These are phyloP conservation scores for Solenopsis fugax DNA, from an alignment of 1,140 invertebrate genomes.

Conservation along the genomic window DNA sequence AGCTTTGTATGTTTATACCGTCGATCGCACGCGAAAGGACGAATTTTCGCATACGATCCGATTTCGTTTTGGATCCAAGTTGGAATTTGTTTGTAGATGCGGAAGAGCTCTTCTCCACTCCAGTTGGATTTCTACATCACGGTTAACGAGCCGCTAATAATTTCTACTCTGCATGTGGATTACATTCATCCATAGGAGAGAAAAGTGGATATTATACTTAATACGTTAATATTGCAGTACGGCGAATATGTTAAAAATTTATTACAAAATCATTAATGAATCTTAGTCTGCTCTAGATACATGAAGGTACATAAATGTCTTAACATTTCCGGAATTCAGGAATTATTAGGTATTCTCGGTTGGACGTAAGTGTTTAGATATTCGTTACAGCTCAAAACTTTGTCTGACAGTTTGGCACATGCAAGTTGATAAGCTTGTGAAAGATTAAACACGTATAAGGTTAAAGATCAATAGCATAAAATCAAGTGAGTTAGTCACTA, in stretches of 20 bases:
- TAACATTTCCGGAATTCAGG: not conserved
- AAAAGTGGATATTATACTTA: not conserved
- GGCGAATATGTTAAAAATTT: not conserved
- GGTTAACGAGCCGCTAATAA: slow-evolving; percentile 18
- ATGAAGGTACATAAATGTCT: slow-evolving; percentile 9
- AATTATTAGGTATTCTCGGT: slow-evolving; percentile 11
- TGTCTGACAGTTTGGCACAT: not conserved
- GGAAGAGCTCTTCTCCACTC: slow-evolving; percentile 5
- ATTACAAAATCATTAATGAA: not conserved
- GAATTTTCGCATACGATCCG: slow-evolving; percentile 24
- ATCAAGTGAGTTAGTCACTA: not conserved
- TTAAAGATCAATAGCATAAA: not conserved
- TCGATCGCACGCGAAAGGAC: slow-evolving; percentile 34
- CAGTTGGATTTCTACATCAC: not conserved
- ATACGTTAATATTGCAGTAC: not conserved
- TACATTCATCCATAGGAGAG: not conserved
- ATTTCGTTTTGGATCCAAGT: not conserved
- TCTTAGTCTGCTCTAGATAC: not conserved
- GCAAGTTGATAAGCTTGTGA: not conserved
- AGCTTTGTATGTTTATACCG: slow-evolving; percentile 26
- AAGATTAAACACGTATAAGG: not conserved
- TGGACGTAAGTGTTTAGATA: not conserved
- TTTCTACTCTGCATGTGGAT: not conserved
- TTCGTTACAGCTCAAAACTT: not conserved
- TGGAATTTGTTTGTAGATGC: slow-evolving; percentile 18